These are phyloP conservation scores for Drosophila flavopinicola DNA, from an alignment of 2,888 invertebrate species.

Conservation along the genomic window DNA sequence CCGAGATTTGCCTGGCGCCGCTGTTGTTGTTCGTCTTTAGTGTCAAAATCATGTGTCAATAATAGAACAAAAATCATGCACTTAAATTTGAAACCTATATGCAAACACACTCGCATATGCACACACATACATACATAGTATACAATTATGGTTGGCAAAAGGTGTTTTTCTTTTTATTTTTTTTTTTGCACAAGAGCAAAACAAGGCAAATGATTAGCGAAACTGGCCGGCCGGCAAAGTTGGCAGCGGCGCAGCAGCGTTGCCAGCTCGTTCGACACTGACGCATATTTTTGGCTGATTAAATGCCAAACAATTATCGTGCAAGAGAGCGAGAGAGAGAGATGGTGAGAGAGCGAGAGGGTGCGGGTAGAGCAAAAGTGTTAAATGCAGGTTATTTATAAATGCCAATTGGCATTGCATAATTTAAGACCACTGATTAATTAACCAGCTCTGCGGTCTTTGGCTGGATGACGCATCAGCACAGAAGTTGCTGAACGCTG, in stretches of 20 bases:
- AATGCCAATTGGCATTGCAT: conserved; percentile 47
- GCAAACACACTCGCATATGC: conserved; percentile 8
- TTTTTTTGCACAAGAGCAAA: conserved; percentile 32
- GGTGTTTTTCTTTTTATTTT: too few relatives aligned
- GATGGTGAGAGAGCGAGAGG: background rate
- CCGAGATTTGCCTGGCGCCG: conserved; percentile 27
- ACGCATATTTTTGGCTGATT: conserved; percentile 50
- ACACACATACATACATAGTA: conserved; percentile 2
- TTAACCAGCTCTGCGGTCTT: conserved; percentile 31
- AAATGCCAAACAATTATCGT: conserved; percentile 49
- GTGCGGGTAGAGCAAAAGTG: background rate
- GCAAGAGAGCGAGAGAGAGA: background rate
- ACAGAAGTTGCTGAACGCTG: conserved; percentile 29
- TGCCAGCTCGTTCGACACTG: conserved; percentile 40
- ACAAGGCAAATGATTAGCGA: conserved; percentile 22
- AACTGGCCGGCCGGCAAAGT: conserved; percentile 58
- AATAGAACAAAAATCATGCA: conserved; percentile 45
- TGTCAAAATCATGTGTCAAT: conserved; percentile 69
- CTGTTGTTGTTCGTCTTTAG: conserved; percentile 30
- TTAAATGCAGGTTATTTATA: conserved; percentile 36
- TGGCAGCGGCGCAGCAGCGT: conserved; percentile 22
- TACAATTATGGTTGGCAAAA: conserved; percentile 36
- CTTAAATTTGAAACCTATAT: conserved; percentile 32
- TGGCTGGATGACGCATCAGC: conserved; percentile 53
- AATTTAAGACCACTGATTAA: conserved; percentile 51